Evolutionary conservation across 2,113 vertebrate genomes (phyloP), one percentile per base, ranked within the genome.

Genomic region (Apodemus sylvaticus): DNA sequence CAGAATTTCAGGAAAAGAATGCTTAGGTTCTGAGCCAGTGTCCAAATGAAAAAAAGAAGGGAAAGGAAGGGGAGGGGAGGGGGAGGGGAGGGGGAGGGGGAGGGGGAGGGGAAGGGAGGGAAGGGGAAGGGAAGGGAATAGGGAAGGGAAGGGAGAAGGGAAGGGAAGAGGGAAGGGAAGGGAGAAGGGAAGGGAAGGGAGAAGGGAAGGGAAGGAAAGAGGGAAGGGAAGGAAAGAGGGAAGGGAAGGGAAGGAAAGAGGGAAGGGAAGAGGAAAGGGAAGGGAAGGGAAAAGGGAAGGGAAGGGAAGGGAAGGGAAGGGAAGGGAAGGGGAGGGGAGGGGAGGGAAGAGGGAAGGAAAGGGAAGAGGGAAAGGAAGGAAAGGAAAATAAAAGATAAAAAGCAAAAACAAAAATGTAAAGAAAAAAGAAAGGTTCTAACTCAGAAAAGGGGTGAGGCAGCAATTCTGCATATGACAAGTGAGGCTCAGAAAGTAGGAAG

Each of bases 171-270:
- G 7, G 51, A 3, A 53, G 34, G 31, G 7, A 48, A 48, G 7
- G 45, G 45, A 48, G 7, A 48, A 48, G 45, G 45, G 7, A 48
- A 48, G 45, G 45, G 7, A 48, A 48, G 7, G 45, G 45, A 48
- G 7, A 48, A 48, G 45, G 45, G 7, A n/a, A 19, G 2, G 34
- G n/a, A 71, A n/a, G 12, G 34, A 36, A 36, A 70, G 7, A 48
- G 45, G 45, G 7, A 14, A n/a, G 19, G 8, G 70, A 34, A 17
- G 17, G 17, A 10, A 71, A 74, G 20, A n/a, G 9, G 14, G 17
- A n/a, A 19, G 3, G 5, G 8, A n/a, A 12, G 1, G 10, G 10
- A 12, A 14, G 11, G 31, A 13, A 14, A 36, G n/a, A n/a, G n/a
- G n/a, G n/a, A n/a, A n/a, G n/a, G n/a, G n/a, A n/a, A n/a, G n/a